These are phyloP conservation scores for Trialeurodes vaporariorum DNA, from an alignment of 1,140 invertebrate species.

Conservation along the genomic window DNA sequence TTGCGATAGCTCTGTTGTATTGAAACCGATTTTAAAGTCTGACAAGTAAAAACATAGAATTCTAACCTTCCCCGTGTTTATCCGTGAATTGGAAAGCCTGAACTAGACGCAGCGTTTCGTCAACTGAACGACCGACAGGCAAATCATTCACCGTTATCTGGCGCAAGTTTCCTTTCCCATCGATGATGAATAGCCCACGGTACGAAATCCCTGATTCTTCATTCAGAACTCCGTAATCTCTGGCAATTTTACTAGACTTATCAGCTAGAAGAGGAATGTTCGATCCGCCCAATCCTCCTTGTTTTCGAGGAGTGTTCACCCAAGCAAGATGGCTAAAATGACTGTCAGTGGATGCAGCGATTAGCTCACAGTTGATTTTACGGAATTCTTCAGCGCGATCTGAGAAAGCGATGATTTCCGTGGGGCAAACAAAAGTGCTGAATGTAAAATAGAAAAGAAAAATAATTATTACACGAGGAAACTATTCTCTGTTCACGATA, in stretches of 20 bases:
- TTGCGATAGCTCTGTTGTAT: no score
- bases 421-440: conserved; percentile 83
- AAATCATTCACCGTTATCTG: conserved; percentile 98
- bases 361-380: conserved; percentile 67
- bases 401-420: conserved; percentile 92
- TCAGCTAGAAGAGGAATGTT: conserved; percentile 93
- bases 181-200: conserved; percentile 96
- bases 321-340: conserved; percentile 87
- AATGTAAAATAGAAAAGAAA: conserved; percentile 13
- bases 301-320: conserved; percentile 90
- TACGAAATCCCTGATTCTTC: conserved; percentile 89
- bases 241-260: conserved; percentile 74
- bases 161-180: conserved; percentile 77
- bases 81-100: conserved; percentile 96
- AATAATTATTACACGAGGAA: conserved; percentile 8
- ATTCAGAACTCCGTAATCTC: conserved; percentile 84
- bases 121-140: conserved; percentile 87
- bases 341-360: conserved; percentile 81
- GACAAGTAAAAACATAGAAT: neutral
- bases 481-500: no score
- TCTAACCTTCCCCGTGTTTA: conserved; percentile 64
- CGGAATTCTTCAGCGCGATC: conserved; percentile 73
- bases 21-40: no score
- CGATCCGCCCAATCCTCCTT: conserved; percentile 92
- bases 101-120: conserved; percentile 85